Evolutionary conservation across 2,888 invertebrate genomes (phyloP).

Genomic region (Trisateles emortualis): DNA sequence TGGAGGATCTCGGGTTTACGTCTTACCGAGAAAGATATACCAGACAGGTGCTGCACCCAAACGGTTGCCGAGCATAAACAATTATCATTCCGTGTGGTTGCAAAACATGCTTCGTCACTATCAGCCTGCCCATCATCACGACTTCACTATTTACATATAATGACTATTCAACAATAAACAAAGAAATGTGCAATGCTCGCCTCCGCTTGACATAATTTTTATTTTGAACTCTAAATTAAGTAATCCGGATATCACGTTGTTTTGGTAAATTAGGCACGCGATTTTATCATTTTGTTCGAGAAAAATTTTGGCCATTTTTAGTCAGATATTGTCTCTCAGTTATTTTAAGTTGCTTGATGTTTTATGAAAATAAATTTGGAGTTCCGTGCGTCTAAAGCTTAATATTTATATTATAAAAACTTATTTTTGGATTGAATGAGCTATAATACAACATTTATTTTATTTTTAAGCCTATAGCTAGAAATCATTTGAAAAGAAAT

Average conservation of each 20-base stretch:
- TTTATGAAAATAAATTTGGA: too few relatives aligned
- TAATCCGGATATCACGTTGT: constrained; percentile 45
- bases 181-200: constrained; percentile 70
- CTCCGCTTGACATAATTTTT: constrained; percentile 63
- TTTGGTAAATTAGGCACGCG: constrained; percentile 11
- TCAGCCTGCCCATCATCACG: constrained; percentile 83
- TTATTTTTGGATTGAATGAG: too few relatives aligned
- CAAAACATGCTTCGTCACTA: constrained; percentile 85
- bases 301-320: background rate
- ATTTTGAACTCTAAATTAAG: constrained; percentile 39
- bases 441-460: too few relatives aligned
- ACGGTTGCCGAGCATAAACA: constrained; percentile 68
- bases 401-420: too few relatives aligned
- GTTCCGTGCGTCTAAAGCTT: too few relatives aligned
- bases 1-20: constrained; percentile 61
- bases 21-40: constrained; percentile 68
- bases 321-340: too few relatives aligned
- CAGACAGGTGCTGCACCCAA: constrained; percentile 75
- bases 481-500: too few relatives aligned
- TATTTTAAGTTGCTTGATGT: too few relatives aligned
- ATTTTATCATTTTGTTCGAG: constrained; percentile 6
- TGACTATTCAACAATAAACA: constrained; percentile 85
- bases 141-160: constrained; percentile 85
- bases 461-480: too few relatives aligned
- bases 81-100: constrained; percentile 82